phyloP scores from a whole-genome alignment of 2,113 vertebrate species.

The Trinectes maculatus region DNA sequence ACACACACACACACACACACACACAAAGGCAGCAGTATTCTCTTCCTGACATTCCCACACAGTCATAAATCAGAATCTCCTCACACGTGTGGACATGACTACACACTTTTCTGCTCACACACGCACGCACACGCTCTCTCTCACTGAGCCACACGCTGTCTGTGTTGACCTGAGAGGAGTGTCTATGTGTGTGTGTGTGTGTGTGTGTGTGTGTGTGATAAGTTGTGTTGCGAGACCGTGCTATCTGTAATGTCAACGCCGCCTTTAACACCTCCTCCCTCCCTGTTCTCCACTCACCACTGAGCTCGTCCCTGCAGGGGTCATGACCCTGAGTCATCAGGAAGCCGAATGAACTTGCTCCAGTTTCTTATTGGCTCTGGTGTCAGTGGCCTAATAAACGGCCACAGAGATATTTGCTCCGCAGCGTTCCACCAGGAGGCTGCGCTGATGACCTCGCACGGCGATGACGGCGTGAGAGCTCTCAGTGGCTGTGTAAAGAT shows the following conservation, averaged over 20 bases:
- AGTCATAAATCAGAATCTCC: constrained; percentile 47
- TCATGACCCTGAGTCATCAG: too few relatives aligned
- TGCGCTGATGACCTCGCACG: too few relatives aligned
- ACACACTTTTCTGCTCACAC: not conserved
- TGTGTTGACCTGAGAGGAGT: constrained; percentile 5
- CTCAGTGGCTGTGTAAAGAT: too few relatives aligned
- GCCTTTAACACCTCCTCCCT: constrained; percentile 56
- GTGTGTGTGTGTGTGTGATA: constrained; percentile 68
- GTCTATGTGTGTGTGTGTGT: constrained; percentile 39
- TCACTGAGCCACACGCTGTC: constrained; percentile 22
- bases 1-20: constrained; percentile 23
- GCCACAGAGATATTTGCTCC: too few relatives aligned
- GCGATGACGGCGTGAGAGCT: too few relatives aligned
- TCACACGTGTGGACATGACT: constrained; percentile 51
- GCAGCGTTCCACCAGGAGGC: too few relatives aligned
- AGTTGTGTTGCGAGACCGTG: constrained; percentile 43
- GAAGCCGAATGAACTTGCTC: too few relatives aligned
- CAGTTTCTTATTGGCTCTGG: too few relatives aligned
- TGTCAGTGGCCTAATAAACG: too few relatives aligned
- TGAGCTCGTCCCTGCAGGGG: not conserved
- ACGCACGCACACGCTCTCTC: constrained; percentile 34
- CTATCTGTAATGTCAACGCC: constrained; percentile 70
- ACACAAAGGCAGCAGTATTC: constrained; percentile 60
- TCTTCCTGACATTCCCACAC: constrained; percentile 36
- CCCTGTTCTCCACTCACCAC: not conserved